Evolutionary conservation across 2,797 vertebrate species (phyloP).

Genomic region (Manis crassicaudata): DNA sequence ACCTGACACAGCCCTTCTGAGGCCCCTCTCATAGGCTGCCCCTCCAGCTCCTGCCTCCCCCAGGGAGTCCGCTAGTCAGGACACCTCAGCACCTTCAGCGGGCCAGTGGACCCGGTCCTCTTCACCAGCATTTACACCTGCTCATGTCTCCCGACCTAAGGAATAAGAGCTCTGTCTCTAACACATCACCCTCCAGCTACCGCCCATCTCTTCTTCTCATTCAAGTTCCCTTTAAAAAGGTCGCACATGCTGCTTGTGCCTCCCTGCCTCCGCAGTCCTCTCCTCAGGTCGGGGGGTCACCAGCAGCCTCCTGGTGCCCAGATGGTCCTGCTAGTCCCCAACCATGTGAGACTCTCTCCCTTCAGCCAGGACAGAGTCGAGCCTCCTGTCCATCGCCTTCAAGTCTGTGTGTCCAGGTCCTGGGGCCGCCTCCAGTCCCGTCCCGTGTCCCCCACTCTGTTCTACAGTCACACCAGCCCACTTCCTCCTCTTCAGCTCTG

Average conservation of each 20-base stretch:
- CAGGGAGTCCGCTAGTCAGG: not conserved
- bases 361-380: not conserved
- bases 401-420: not conserved
- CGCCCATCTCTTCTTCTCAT: not conserved
- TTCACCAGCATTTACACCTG: not conserved
- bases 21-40: not conserved
- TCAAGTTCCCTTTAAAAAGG: not conserved
- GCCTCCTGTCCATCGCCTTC: not conserved
- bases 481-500: not conserved
- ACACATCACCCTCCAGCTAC: not conserved
- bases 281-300: not conserved
- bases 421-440: not conserved
- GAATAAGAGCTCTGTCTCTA: not conserved
- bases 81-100: not conserved
- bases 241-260: accelerated
- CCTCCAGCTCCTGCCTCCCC: not conserved
- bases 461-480: not conserved
- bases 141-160: not conserved
- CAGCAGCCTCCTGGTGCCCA: not conserved
- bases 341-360: not conserved
- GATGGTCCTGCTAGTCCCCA: not conserved
- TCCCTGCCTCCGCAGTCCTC: not conserved
- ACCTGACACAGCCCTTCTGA: not conserved
- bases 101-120: not conserved
- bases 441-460: not conserved